A percentile compares a stretch with the other conserved stretches of the same genome.
Conservation (phyloP, 2,888 invertebrate species). For the Dynastes hyllus region DNA sequence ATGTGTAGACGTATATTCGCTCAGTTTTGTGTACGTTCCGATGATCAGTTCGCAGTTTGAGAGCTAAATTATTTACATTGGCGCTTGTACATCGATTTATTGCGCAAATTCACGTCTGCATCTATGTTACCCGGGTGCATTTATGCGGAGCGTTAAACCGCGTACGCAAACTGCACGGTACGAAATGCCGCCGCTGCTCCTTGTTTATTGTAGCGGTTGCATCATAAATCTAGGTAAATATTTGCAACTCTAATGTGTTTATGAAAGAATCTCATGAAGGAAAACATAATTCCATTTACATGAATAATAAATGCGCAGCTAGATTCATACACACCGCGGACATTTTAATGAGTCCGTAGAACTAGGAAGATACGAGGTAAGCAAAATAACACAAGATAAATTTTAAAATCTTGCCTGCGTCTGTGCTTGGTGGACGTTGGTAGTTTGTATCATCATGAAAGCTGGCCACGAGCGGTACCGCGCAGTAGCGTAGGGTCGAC, state of each 20-base stretch:
- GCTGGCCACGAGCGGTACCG: no score
- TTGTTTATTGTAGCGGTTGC: constrained; percentile 18
- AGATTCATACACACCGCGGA: not conserved
- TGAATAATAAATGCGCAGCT: constrained; percentile 13
- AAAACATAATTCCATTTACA: constrained; percentile 26
- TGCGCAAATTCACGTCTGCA: constrained; percentile 17
- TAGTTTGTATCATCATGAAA: no score
- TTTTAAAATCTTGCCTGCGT: no score
- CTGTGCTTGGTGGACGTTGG: no score
- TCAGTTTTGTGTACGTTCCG: constrained; percentile 56
- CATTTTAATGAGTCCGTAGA: no score
- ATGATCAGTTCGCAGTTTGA: constrained; percentile 58
- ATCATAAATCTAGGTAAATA: constrained; percentile 32
- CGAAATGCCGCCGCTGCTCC: not conserved
- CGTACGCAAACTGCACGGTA: constrained; percentile 4
- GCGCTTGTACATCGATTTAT: constrained; percentile 50
- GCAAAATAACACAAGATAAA: not conserved
- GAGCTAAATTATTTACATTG: constrained; percentile 48
- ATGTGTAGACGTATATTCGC: constrained; percentile 52
- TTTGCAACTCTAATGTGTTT: constrained; percentile 35
- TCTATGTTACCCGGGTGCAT: constrained; percentile 15
- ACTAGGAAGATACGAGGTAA: not conserved
- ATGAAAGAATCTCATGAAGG: constrained; percentile 24
- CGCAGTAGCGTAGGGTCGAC: no score
- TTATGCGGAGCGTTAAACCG: constrained; percentile 14